A percentile compares a stretch with the other conserved stretches of the same genome.
These are phyloP conservation scores for Amblyopsis hoosieri DNA, from an alignment of 2,797 vertebrate species.

Conservation along the genomic window DNA sequence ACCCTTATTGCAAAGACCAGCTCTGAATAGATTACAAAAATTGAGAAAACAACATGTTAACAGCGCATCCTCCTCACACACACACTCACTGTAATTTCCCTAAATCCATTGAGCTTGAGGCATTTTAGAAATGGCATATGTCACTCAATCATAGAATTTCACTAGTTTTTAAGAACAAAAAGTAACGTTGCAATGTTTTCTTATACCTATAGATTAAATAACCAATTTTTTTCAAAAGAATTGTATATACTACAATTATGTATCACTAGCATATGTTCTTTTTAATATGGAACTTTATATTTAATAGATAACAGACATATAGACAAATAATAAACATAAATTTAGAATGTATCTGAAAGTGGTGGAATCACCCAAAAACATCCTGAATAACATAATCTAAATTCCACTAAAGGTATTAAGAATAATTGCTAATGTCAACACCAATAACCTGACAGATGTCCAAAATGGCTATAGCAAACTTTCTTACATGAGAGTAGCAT, in stretches of 20 bases:
- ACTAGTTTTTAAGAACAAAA: conserved; percentile 16
- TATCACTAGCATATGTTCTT: no score
- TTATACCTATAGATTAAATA: no score
- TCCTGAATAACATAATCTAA: conserved; percentile 30
- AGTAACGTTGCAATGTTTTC: neutral
- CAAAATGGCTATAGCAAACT: conserved; percentile 25
- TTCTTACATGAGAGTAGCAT: conserved; percentile 21
- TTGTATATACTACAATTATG: no score
- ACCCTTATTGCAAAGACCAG: conserved; percentile 72
- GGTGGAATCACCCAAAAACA: neutral
- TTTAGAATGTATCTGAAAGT: neutral
- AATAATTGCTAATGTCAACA: conserved; percentile 61
- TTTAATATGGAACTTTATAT: no score
- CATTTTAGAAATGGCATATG: conserved; percentile 52
- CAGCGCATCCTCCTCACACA: conserved; percentile 42
- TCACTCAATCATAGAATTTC: conserved; percentile 20
- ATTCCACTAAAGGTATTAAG: conserved; percentile 59
- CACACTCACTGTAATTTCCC: conserved; percentile 35
- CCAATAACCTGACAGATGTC: conserved; percentile 26
- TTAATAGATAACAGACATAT: no score
- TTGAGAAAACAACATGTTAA: conserved; percentile 27
- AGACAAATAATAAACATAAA: no score
- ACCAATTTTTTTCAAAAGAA: no score
- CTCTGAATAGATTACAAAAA: conserved; percentile 67
- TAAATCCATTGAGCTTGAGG: conserved; percentile 31